Conservation (phyloP, 2,113 vertebrate genomes). For the Lanius ludovicianus region DNA sequence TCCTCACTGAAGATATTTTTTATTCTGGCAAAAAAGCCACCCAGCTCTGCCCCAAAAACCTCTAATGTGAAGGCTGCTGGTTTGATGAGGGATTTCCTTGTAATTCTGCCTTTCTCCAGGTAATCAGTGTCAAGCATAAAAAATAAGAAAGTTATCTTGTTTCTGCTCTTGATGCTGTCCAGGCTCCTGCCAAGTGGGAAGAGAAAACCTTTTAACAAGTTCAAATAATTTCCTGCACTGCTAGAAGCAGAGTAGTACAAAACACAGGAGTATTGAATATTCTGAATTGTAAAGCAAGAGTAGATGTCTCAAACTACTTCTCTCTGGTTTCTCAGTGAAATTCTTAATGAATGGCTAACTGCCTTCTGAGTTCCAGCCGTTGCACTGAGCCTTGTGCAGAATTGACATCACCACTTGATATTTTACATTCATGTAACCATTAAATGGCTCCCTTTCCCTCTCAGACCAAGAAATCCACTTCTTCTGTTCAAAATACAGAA, state of each 20-base stretch:
- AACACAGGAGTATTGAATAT: background rate
- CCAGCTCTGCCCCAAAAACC: background rate
- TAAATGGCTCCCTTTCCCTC: background rate
- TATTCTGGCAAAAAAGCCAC: background rate
- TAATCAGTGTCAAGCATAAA: background rate
- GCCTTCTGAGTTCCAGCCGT: background rate
- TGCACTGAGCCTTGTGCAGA: background rate
- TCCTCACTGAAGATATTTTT: background rate
- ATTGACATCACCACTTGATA: background rate
- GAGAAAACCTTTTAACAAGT: background rate
- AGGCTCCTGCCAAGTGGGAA: background rate
- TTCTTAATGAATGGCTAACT: background rate
- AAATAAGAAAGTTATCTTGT: background rate
- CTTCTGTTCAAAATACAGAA: slow-evolving; percentile 3
- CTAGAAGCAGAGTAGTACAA: background rate
- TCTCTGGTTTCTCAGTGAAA: background rate
- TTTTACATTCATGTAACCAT: background rate
- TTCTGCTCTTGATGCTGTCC: background rate
- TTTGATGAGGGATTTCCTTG: background rate
- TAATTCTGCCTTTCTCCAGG: background rate
- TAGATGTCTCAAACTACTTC: background rate
- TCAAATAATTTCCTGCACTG: background rate
- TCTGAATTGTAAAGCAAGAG: background rate
- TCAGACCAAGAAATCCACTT: background rate
- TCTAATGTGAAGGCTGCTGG: background rate